phyloP scores from a whole-genome alignment of 2,113 vertebrate species.

The Dipodomys ordii region DNA sequence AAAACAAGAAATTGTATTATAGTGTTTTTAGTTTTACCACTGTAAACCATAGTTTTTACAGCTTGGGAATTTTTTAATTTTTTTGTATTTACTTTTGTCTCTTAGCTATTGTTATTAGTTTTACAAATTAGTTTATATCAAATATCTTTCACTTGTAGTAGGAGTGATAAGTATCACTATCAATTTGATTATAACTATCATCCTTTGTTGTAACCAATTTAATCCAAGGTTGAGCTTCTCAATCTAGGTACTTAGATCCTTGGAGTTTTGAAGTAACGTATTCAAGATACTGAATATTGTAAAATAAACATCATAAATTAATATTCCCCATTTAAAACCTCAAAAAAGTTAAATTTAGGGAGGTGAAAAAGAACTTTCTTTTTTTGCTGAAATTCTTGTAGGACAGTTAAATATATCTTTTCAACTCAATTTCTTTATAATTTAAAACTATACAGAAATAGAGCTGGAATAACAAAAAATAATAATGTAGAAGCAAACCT shows the following conservation, averaged over 20 bases:
- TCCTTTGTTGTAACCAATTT: conserved; percentile 4
- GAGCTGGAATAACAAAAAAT: neutral
- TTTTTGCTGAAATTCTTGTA: conserved; percentile 8
- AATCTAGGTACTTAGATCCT: neutral
- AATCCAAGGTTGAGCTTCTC: neutral
- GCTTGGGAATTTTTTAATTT: too few relatives aligned
- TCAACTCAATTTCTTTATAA: conserved; percentile 41
- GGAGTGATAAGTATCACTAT: neutral
- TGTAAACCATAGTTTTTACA: neutral
- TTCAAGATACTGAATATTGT: neutral
- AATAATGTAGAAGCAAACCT: neutral
- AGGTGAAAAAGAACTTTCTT: neutral
- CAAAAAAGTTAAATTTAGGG: neutral
- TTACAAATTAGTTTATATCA: neutral
- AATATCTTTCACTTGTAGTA: neutral
- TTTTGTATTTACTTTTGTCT: too few relatives aligned
- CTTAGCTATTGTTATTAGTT: too few relatives aligned
- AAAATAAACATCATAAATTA: neutral
- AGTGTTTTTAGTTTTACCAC: neutral
- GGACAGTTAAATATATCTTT: conserved; percentile 6
- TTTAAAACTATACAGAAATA: neutral
- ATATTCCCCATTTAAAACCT: neutral
- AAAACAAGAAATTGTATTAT: neutral
- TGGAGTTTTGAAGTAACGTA: neutral
- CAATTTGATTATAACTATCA: neutral